Evolutionary conservation across 2,888 invertebrate genomes (phyloP), one percentile per base, ranked within the genome.

Genomic region (Phytoseiulus persimilis): DNA sequence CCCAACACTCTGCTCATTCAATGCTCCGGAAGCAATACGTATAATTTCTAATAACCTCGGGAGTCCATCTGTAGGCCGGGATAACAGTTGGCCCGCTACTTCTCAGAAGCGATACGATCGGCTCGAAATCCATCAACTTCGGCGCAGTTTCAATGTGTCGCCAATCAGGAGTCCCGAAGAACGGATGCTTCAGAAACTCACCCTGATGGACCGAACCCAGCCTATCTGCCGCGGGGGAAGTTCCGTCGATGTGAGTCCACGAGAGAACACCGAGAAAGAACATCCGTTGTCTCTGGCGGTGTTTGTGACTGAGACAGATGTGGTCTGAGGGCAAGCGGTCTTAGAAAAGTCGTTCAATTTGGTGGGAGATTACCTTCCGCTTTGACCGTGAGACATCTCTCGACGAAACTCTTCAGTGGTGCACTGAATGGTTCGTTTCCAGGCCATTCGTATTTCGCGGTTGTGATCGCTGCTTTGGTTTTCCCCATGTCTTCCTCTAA

Each of bases 381-480:
- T 31, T 33, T 87, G 6, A 45, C 87, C 6, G 32, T 87, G n/a
- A 87, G 87, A 33, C 87, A 87, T 11, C 45, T 28, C 32, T 28
- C 31, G 45, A 87, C 87, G 32, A 87, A 45, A 87, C 31, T 45
- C 87, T 45, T 32, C 28, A 87, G 32, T 23, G 28, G 39, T 6
- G 39, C 45, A 0, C n/a, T 23, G 33, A 39, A 87, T 6, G 31
- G 6, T 45, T 33, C 31, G 14, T 87, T n/a, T 0, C 33, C 31
- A 33, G 87, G 87, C 87, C 87, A 87, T 33, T 87, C 87, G 87
- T 87, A 87, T 3, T 33, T 87, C 14, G 39, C 87, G 45, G 18
- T 39, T 6, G n/a, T 33, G 32, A 87, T 87, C n/a, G 45, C 87
- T 33, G 32, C 87, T 31, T 87, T 87, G 31, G 45, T 87, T 28